A percentile compares a stretch with the other conserved stretches of the same genome.
Evolutionary conservation across 2,797 vertebrate species (phyloP).

Genomic region (Eulemur albifrons): DNA sequence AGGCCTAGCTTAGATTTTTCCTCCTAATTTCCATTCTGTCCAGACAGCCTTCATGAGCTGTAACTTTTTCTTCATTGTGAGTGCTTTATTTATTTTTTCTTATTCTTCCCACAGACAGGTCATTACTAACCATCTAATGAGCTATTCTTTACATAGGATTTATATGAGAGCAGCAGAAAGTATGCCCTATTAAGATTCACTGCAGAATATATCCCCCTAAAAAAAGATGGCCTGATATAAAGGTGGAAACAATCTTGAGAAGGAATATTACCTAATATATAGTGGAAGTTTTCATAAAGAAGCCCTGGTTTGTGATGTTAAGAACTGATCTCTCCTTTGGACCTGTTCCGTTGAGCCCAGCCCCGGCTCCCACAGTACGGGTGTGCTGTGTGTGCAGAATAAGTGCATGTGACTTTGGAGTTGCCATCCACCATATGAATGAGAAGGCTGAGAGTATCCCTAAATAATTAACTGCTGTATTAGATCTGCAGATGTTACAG

Average conservation of each 20-base stretch:
- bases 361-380: background rate
- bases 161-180: background rate
- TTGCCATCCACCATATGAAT: background rate
- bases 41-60: background rate
- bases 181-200: background rate
- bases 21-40: constrained; percentile 54
- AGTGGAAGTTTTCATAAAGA: background rate
- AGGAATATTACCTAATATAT: background rate
- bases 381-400: background rate
- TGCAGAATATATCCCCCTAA: background rate
- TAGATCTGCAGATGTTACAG: constrained; percentile 27
- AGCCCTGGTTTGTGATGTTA: background rate
- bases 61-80: constrained; percentile 15
- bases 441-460: background rate
- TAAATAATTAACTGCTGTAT: constrained; percentile 35
- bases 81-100: constrained; percentile 32
- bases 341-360: background rate
- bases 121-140: constrained; percentile 49
- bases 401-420: background rate
- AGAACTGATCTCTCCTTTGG: background rate
- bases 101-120: background rate
- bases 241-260: background rate
- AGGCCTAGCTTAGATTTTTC: constrained; percentile 3
- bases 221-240: background rate
- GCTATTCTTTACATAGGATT: constrained; percentile 12